These are phyloP conservation scores for Actinernus sp. DNA, from an alignment of 92 coral and sea anemone species.

Conservation along the genomic window DNA sequence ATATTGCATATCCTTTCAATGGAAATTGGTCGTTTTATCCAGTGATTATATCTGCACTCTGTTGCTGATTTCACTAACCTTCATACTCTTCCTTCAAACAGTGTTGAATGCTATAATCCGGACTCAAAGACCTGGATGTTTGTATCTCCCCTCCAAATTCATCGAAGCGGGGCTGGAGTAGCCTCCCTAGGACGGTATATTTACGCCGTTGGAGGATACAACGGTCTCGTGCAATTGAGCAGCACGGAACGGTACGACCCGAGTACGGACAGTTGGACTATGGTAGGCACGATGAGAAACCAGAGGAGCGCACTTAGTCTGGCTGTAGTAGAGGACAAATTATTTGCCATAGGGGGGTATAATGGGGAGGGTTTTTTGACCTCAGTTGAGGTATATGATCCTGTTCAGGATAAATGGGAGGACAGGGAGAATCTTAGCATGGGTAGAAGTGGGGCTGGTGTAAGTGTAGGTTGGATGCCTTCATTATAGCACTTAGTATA, in stretches of 20 bases:
- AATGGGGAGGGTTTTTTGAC: conserved; percentile 82
- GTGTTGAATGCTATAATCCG: conserved; percentile 79
- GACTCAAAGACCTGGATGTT: conserved; percentile 65
- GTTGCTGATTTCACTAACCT: neutral
- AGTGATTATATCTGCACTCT: neutral
- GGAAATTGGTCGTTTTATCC: neutral
- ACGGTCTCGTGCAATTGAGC: conserved; percentile 73
- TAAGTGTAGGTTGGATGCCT: conserved; percentile 88
- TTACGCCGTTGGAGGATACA: conserved; percentile 86
- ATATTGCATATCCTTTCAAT: too few relatives aligned
- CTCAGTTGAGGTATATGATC: conserved; percentile 75
- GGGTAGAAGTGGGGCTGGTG: conserved; percentile 88
- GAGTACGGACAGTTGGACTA: conserved; percentile 64
- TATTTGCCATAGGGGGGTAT: conserved; percentile 82
- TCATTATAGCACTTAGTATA: too few relatives aligned
- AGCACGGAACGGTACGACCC: conserved; percentile 82
- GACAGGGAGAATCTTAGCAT: conserved; percentile 49
- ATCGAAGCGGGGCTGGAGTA: conserved; percentile 83
- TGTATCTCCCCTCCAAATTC: conserved; percentile 60
- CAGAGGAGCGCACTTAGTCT: conserved; percentile 80
- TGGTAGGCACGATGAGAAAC: conserved; percentile 50
- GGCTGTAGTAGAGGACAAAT: conserved; percentile 58
- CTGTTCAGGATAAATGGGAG: conserved; percentile 69
- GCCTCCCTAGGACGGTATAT: conserved; percentile 57
- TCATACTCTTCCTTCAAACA: conserved; percentile 5